Evolutionary conservation across 2,113 vertebrate genomes (phyloP), one percentile per base, ranked within the genome.

Genomic region (Neopipo cinnamomea): DNA sequence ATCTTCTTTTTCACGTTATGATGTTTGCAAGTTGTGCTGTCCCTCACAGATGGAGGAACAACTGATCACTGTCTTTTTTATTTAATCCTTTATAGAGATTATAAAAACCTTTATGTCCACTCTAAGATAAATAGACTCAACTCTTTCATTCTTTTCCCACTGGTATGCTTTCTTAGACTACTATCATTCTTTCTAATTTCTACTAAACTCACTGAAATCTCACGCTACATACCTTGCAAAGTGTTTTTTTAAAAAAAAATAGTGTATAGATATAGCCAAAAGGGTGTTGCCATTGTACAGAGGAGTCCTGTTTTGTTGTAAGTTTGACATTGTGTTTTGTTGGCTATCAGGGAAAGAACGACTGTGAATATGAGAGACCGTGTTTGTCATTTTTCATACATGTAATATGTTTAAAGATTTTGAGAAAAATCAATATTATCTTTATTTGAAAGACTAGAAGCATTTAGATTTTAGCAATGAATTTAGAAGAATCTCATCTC

Each of bases 391-490:
- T 87, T 76, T 89, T 68, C 30, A 67, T 41, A 22, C 5, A 27
- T 46, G 21, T 20, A 30, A 66, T 67, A 70, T 58, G 2, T 18
- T 52, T 4, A 68, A 71, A 77, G 80, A 39, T 39, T 71, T 41
- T 61, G 5, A 20, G 39, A 39, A 58, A 79, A 95, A 78, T 37
- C 18, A 23, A 14, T 75, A 65, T 63, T 91, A 18, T 35, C 22
- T 42, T 75, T 85, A 35, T 55, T 27, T 52, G 15, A 52, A 74
- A 68, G 19, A 66, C 12, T 47, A 73, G 52, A 81, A 83, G 2
- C 10, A 88, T 83, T 96, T 89, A 31, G n/a, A 89, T 88, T 95
- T 93, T 68, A 94, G 49, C 30, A 89, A 61, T 78, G 25, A 80
- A 88, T 42, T 73, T 77, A 53, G 19, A 85, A 84, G 53, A 92